These are phyloP conservation scores for Anoplophora glabripennis DNA, from an alignment of 1,140 invertebrate species.

Conservation along the genomic window DNA sequence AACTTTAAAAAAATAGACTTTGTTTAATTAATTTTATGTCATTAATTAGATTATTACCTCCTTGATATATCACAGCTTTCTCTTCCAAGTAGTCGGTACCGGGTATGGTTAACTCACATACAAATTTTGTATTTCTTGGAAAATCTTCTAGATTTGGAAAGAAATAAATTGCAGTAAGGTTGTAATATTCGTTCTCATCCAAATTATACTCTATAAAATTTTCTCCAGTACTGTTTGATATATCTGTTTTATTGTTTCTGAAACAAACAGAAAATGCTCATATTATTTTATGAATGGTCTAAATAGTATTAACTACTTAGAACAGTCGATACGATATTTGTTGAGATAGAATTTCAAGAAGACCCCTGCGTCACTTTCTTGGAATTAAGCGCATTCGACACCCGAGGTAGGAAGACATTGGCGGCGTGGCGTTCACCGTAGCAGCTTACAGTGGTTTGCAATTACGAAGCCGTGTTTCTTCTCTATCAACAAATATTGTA, in stretches of 20 bases:
- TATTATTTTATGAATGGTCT: background rate
- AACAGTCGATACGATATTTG: too few relatives aligned
- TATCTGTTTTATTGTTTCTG: background rate
- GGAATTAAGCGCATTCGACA: too few relatives aligned
- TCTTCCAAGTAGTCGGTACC: constrained; percentile 29
- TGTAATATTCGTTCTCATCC: constrained; percentile 21
- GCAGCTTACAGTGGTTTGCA: too few relatives aligned
- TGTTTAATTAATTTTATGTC: too few relatives aligned
- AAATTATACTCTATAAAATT: background rate
- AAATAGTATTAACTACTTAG: background rate
- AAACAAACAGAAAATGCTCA: background rate
- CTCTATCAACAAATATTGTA: too few relatives aligned
- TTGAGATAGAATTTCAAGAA: too few relatives aligned
- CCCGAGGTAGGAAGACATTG: too few relatives aligned
- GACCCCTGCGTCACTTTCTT: too few relatives aligned
- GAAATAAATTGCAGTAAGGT: constrained; percentile 14
- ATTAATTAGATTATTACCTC: constrained; percentile 17
- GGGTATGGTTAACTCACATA: constrained; percentile 27
- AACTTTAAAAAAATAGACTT: too few relatives aligned
- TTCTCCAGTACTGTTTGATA: constrained; percentile 2
- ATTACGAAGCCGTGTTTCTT: too few relatives aligned
- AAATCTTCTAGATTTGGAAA: constrained; percentile 21
- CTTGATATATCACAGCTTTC: constrained; percentile 20
- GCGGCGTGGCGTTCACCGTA: too few relatives aligned
- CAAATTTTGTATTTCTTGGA: constrained; percentile 24